Percentiles rank a stretch among this genome's conserved stretches.
Conservation (phyloP, 1,140 invertebrate species). For the Ostrea edulis region DNA sequence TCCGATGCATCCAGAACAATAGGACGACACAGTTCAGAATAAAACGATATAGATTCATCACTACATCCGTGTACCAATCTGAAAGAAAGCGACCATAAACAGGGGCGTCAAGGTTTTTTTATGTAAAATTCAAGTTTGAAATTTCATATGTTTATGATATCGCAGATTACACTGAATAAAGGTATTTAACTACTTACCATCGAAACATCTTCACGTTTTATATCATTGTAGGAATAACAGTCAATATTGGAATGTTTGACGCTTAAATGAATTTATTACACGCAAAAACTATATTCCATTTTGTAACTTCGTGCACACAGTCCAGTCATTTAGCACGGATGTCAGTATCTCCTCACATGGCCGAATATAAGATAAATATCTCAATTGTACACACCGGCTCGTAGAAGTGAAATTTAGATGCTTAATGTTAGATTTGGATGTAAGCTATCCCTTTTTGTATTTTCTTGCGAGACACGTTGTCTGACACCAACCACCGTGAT, state of each 20-base stretch:
- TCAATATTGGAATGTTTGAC: slow-evolving; percentile 25
- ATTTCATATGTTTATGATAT: slow-evolving; percentile 32
- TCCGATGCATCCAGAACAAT: slow-evolving; percentile 42
- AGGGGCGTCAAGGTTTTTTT: background rate
- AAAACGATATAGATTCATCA: slow-evolving; percentile 52
- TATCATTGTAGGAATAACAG: slow-evolving; percentile 7
- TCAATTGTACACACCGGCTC: slow-evolving; percentile 9
- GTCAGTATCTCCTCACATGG: background rate
- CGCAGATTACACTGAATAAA: background rate
- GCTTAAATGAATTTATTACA: background rate
- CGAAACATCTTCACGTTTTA: background rate
- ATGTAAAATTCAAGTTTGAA: slow-evolving; percentile 32
- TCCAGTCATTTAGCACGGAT: background rate
- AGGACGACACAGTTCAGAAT: slow-evolving; percentile 38
- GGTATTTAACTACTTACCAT: slow-evolving; percentile 30
- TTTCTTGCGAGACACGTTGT: slow-evolving; percentile 25
- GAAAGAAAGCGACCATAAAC: background rate
- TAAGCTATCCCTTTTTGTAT: slow-evolving; percentile 15
- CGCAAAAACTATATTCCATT: slow-evolving; percentile 22
- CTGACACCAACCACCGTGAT: background rate
- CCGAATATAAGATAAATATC: slow-evolving; percentile 8
- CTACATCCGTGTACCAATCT: slow-evolving; percentile 37
- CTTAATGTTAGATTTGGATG: slow-evolving; percentile 25
- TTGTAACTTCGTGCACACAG: background rate
- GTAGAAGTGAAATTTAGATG: slow-evolving; percentile 7